Evolutionary conservation across 2,797 vertebrate genomes (phyloP).

Genomic region (Artibeus lituratus): DNA sequence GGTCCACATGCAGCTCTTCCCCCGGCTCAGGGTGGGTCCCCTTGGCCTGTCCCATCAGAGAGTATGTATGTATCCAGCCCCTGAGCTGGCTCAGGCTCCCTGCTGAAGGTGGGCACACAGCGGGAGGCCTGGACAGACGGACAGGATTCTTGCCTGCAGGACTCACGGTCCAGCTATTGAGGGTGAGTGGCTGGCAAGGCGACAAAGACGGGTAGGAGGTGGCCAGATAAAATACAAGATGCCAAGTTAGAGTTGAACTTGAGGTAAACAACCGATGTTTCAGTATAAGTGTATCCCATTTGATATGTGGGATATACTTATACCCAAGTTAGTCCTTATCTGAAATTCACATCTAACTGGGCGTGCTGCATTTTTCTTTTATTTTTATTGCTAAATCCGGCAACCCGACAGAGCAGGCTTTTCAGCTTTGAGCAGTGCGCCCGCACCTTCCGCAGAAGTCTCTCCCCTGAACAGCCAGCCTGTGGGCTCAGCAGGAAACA

Average conservation of each 20-base stretch:
- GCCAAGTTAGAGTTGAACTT: not conserved
- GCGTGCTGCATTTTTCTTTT: not conserved
- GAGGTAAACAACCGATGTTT: not conserved
- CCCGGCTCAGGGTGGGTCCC: not conserved
- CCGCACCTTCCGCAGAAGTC: not conserved
- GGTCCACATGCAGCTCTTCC: rapidly evolving
- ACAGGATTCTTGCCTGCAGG: not conserved
- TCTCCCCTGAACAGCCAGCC: not conserved
- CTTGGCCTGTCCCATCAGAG: rapidly evolving
- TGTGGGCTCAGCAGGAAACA: not conserved
- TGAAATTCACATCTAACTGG: not conserved
- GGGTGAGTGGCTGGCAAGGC: rapidly evolving
- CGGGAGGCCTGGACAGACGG: not conserved
- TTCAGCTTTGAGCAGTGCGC: not conserved
- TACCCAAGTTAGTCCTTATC: not conserved
- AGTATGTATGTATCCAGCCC: not conserved
- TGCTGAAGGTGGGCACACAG: not conserved
- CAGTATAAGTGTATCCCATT: not conserved
- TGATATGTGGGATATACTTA: not conserved
- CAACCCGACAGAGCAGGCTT: not conserved
- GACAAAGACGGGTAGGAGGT: not conserved
- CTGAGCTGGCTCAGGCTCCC: not conserved
- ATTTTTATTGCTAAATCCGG: not conserved
- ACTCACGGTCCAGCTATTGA: rapidly evolving
- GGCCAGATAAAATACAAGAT: not conserved